Base-by-base conservation (phyloP, 2,888 invertebrate genomes). In the Osedax fenrisi region DNA sequence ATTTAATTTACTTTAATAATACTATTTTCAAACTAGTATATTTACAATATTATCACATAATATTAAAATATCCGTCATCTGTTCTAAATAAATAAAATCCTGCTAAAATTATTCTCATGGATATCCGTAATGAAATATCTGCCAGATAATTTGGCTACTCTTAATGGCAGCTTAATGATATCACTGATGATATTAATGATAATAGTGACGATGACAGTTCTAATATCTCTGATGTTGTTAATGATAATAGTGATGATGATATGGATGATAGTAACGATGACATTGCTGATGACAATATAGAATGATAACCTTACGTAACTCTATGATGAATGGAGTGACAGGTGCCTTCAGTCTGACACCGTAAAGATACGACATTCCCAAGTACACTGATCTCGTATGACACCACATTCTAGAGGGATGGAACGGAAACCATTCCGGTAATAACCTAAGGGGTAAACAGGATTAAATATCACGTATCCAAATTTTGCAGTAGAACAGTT, bases 331-430 rank as follows among this genome's bases (percentile, higher is more conserved):
- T 25, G 78, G 77, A 74, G 79, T 78, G 10, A 41, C 41, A 17
- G 41, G 41, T 17, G 41, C 5, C 41, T 41, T 41, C 41, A 41
- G 10, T 17, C 79, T 75, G 13, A 76, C 76, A 1, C 81, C 82
- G 76, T 81, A 82, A 75, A 81, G 81, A 76, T 79, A 82, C 13
- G 80, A 78, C 82, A 82, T 82, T 21, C 81, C 80, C 23, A 82
- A 78, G 76, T 82, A 82, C 22, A 82, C 81, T 77, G 80, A 80
- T 25, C 82, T 76, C 75, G 81, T 81, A 78, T 82, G 82, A 76
- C 82, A 82, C 82, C 82, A 82, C 74, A 82, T 71, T 76, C 80
- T 81, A 69, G 80, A 80, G 2, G 82, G 81, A 73, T 82, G 82
- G 69, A 81, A 68, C 0, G 82, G 81, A n/a, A 82, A 10, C 80